Evolutionary conservation across 2,888 invertebrate genomes (phyloP).

Genomic region (Caenorhabditis uteleia): DNA sequence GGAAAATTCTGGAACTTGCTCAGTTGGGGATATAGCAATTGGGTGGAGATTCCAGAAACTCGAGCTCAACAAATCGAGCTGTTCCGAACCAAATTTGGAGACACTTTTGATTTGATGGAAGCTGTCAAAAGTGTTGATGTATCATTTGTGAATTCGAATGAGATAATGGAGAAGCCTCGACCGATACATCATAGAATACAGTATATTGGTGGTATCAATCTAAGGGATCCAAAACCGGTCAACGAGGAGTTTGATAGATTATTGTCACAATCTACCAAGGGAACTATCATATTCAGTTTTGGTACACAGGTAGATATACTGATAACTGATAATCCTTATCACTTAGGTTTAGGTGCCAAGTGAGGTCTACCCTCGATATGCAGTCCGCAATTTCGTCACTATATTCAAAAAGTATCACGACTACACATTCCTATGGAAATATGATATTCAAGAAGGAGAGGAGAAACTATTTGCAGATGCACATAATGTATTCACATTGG

Average conservation of each 20-base stretch:
- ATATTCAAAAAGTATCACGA: constrained; percentile 50
- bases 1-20: constrained; percentile 21
- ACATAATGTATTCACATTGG: constrained; percentile 33
- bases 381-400: constrained; percentile 40
- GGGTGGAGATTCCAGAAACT: constrained; percentile 12
- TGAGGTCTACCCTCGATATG: constrained; percentile 26
- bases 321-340: too few species aligned
- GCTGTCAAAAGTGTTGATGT: constrained; percentile 8
- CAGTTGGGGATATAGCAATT: constrained; percentile 18
- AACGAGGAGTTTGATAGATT: constrained; percentile 14
- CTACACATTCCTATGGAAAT: constrained; percentile 57
- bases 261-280: constrained; percentile 10
- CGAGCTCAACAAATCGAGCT: constrained; percentile 5
- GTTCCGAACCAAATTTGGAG: constrained; percentile 4
- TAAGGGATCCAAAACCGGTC: constrained; percentile 34
- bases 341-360: too few species aligned
- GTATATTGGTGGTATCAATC: constrained; percentile 57
- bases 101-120: constrained; percentile 5
- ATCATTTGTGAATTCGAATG: constrained; percentile 56
- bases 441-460: constrained; percentile 37
- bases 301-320: constrained; percentile 36
- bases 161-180: constrained; percentile 55
- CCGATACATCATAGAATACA: constrained; percentile 48
- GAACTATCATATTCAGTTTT: constrained; percentile 35
- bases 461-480: constrained; percentile 30